Evolutionary conservation across 2,113 vertebrate genomes (phyloP).

Genomic region (Hippocampus comes): DNA sequence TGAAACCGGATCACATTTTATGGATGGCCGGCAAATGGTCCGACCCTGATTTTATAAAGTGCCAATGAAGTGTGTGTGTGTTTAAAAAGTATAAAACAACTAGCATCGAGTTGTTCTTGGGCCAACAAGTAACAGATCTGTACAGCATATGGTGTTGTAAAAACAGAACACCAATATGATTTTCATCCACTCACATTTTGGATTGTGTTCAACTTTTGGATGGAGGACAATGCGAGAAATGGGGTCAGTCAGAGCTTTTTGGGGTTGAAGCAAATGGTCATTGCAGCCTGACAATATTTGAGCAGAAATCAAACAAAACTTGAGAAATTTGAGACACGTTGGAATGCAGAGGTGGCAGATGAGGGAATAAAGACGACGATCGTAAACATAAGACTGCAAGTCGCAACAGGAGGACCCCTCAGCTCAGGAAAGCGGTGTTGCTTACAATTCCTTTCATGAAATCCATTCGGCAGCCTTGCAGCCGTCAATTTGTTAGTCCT

Average conservation of each 20-base stretch:
- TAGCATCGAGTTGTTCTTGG: background rate
- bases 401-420: constrained; percentile 14
- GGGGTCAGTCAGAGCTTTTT: background rate
- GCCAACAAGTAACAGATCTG: background rate
- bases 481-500: background rate
- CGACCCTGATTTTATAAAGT: background rate
- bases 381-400: constrained; percentile 4
- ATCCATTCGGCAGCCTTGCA: background rate
- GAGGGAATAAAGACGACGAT: background rate
- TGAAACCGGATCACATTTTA: background rate
- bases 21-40: background rate
- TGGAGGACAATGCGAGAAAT: background rate
- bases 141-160: no score
- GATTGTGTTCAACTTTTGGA: background rate
- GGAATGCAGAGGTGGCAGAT: constrained; percentile 16
- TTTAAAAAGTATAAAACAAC: background rate
- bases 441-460: constrained; percentile 23
- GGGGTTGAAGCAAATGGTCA: background rate
- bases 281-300: background rate
- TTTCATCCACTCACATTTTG: background rate
- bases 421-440: background rate
- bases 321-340: background rate
- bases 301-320: background rate
- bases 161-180: background rate
- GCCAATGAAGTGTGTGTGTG: background rate